Base-by-base conservation (phyloP, 2,113 vertebrate species). In the Rhizomys pruinosus region DNA sequence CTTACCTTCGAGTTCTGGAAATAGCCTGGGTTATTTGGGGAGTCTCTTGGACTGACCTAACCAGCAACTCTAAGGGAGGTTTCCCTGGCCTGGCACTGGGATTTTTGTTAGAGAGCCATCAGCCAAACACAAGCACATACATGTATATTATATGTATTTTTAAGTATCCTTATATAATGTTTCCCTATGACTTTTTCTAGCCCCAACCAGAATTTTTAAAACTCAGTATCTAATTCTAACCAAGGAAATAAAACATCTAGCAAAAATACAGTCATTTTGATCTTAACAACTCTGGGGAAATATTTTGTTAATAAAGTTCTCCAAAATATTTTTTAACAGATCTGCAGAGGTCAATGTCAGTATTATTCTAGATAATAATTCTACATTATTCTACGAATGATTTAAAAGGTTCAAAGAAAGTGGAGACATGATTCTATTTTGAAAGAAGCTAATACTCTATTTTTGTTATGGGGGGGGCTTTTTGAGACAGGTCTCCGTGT, bases 291-390 rank as follows among this genome's bases (percentile, higher is more conserved):
- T 3, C 52, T 19, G 27, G 42, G 63, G 44, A 92, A 87, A 19
- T 7, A 92, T 90, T 89, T 92, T 59, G 34, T 92, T 96, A 92
- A 90, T 92, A 52, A 79, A 96, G 10, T 27, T 82, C 37, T 4
- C 27, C 13, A 88, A 27, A 77, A 64, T 12, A 82, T 32, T 16
- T 93, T 95, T 64, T 76, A 82, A 76, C 52, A 86, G 23, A 29
- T 91, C 10, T 85, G 9, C 34, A 85, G 94, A 90, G 84, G 2
- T n/a, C 25, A 27, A 7, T 80, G 22, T 87, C 57, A 17, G 6
- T 96, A 90, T 42, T 87, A n/a, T 7, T 52, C 47, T 68, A 91
- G 25, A 85, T 85, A 63, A 42, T 68, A 61, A 76, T 89, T 91
- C 9, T 47, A 17, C 12, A 39, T 66, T 85, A 77, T 85, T 7